A percentile compares a stretch with the other conserved stretches of the same genome.
Evolutionary conservation across 2,797 vertebrate species (phyloP).

Genomic region (Eleutherodactylus coqui): DNA sequence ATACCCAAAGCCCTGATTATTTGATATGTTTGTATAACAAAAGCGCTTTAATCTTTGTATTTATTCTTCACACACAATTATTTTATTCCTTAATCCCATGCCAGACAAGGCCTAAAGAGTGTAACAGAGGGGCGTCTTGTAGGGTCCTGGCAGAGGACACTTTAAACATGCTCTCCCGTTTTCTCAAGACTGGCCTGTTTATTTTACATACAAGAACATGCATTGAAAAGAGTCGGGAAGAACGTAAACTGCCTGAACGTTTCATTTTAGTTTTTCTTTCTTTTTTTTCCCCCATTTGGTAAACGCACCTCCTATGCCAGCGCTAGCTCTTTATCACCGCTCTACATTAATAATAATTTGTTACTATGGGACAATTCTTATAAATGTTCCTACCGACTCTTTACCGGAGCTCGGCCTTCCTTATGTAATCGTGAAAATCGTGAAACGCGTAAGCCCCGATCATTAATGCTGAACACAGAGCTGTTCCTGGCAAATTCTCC

Average conservation of each 20-base stretch:
- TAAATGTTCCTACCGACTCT: background rate
- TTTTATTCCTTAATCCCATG: constrained; percentile 59
- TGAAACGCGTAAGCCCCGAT: background rate
- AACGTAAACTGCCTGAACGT: constrained; percentile 19
- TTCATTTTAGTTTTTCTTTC: background rate
- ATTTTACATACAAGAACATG: constrained; percentile 37
- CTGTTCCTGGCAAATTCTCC: constrained; percentile 4
- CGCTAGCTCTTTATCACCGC: background rate
- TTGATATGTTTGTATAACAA: constrained; percentile 55
- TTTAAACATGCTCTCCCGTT: background rate
- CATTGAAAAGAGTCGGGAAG: constrained; percentile 11
- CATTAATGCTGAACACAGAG: constrained; percentile 11
- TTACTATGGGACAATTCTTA: constrained; percentile 7
- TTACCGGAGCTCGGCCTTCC: background rate
- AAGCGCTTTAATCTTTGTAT: constrained; percentile 55
- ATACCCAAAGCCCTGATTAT: constrained; percentile 21
- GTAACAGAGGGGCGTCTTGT: constrained; percentile 36
- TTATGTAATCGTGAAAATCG: background rate
- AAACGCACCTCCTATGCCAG: background rate
- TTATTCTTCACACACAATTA: constrained; percentile 58
- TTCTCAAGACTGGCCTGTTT: constrained; percentile 14
- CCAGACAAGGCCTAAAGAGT: constrained; percentile 21
- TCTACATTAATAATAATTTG: background rate
- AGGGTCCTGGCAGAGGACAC: constrained; percentile 31
- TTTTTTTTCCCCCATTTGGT: background rate